Base-by-base conservation (phyloP, 2,888 invertebrate species). In the Apodemia duryi region DNA sequence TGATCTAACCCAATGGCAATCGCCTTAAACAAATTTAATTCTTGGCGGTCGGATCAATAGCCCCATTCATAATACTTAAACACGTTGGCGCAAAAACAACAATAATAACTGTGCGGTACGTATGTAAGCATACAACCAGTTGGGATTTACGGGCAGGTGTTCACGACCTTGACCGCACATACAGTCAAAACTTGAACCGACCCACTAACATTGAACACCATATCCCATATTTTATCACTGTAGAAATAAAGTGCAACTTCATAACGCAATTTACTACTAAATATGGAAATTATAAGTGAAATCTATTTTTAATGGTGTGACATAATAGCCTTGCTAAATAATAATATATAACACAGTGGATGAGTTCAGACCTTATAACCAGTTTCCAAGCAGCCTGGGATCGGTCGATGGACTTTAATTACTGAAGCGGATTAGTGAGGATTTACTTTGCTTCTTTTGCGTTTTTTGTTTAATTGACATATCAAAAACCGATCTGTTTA, bases 141-240 rank as follows among this genome's bases (percentile, higher is more conserved):
- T 81, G 77, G 74, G 86, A 88, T 88, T 89, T 91, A 89, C 86
- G 86, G 79, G 74, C 82, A 82, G 82, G 84, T 88, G 86, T 85
- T 85, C 77, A 83, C 80, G 90, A 75, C 91, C 91, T 91, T 91
- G 91, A 89, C 91, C 89, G 81, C 73, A 75, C 75, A 69, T 68
- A 68, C 75, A 80, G 81, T 86, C 79, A 84, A 89, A 86, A 79
- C 75, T 73, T 71, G 69, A 68, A 73, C 68, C 72, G 73, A 70
- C 72, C 75, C 68, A 74, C 65, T 65, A 51, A 65, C 64, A 41
- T 38, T 28, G 29, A 52, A 49, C 35, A 29, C 35, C 13, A 32
- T 32, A 29, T 32, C 13, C 29, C 13, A 60, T 54, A 54, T 10
- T 29, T 32, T 32, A 35, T 35, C 32, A 35, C 5, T 60, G 13